Conservation (phyloP, 2,113 vertebrate species). For the Microtus richardsoni region DNA sequence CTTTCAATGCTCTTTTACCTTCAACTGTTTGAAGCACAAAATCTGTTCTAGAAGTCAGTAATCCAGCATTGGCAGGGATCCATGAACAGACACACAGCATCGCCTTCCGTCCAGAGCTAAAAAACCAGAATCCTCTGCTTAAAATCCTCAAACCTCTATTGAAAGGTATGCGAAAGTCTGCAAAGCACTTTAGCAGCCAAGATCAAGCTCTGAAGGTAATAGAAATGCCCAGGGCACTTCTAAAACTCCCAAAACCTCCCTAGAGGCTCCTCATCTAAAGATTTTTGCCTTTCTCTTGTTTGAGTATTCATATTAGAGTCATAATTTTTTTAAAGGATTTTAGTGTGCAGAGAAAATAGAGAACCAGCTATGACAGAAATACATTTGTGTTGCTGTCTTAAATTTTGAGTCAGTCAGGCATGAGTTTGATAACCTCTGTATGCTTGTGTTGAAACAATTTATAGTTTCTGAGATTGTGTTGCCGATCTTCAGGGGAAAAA, state of each 20-base stretch:
- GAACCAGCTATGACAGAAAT: neutral
- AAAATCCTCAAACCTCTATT: neutral
- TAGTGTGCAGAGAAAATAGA: neutral
- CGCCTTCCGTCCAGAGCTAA: neutral
- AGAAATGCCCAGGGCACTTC: neutral
- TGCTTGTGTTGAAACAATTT: slow-evolving; percentile 52
- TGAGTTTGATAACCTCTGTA: neutral
- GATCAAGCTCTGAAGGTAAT: neutral
- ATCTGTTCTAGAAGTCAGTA: neutral
- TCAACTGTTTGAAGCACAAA: neutral
- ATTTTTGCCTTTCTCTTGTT: neutral
- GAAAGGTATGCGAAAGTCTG: neutral
- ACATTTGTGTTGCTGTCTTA: slow-evolving; percentile 52
- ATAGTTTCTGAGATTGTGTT: slow-evolving; percentile 42
- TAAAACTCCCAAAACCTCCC: neutral
- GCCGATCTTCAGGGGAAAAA: neutral
- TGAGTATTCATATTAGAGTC: neutral
- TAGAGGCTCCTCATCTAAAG: neutral
- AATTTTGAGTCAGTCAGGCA: neutral
- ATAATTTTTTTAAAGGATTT: neutral
- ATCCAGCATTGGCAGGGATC: neutral
- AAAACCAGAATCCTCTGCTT: neutral
- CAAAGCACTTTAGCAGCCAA: neutral
- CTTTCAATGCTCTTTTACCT: neutral
- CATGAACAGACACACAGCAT: neutral